Base-by-base conservation (phyloP, 2,888 invertebrate species). In the Lasioglossum calceatum region DNA sequence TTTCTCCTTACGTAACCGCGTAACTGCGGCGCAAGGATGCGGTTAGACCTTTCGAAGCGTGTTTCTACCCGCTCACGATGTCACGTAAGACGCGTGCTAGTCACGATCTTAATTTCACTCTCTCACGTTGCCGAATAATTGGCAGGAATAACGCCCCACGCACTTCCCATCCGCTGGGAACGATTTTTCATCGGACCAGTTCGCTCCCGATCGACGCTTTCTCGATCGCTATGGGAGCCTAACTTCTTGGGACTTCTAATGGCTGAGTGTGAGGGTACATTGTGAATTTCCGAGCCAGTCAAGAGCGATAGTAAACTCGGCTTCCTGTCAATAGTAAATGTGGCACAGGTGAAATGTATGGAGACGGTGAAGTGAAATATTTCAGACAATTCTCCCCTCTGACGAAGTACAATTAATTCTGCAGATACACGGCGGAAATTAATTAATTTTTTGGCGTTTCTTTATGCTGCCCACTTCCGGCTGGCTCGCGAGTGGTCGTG, bases 21-120 rank as follows among this genome's bases (percentile, higher is more conserved):
- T 89, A 90, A 89, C 88, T 84, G 82, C 90, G 85, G 90, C 89
- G 90, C 91, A 91, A 91, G 91, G 91, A 91, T 91, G 91, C 90
- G 91, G 91, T 91, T 91, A 91, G 91, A 91, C 91, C 91, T 91
- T 91, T 91, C 91, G 88, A 89, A 89, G 91, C 91, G 87, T 88
- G 87, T 88, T 86, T 87, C 82, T 85, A 81, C 36, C 50, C 79
- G 82, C 79, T 85, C 86, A 86, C 87, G 87, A 86, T 91, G 91
- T 89, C 91, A 91, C 89, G 91, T 91, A 91, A 91, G 88, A 88
- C 89, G 79, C 83, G 84, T 87, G 86, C 88, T 87, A 87, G 82
- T 87, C 91, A 88, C 89, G 88, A 90, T 91, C 91, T 90, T 89
- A 90, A 91, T 91, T 91, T 90, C 89, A 90, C 90, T 89, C 87